Base-by-base conservation (phyloP, 2,888 invertebrate species). In the Cheilosia pagana region DNA sequence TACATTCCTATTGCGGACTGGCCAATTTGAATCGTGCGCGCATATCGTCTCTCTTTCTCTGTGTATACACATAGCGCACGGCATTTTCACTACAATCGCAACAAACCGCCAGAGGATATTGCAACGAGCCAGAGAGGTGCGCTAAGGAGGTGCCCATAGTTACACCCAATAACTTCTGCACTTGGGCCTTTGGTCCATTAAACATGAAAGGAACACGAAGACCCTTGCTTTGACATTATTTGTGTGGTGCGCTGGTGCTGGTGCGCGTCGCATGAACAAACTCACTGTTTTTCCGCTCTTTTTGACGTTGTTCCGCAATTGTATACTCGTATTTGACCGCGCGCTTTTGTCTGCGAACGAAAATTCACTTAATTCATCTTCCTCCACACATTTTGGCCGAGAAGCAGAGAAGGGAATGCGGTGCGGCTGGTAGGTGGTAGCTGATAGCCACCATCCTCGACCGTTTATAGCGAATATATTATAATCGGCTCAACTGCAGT, bases 131-230 rank as follows among this genome's bases (percentile, higher is more conserved):
- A 23, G 28, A 71, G 67, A 85, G 71, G 85, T 85, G 85, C 81
- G 81, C 85, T 85, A 85, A 85, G 85, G 81, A 85, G 75, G 85
- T 85, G 85, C 71, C 57, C 71, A 67, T 71, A 85, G 85, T 81
- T 85, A 81, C 85, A 85, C 81, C 81, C 85, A 85, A 85, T 85
- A 85, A 85, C 85, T 85, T 85, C 85, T 85, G 85, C 85, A 85
- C 85, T 85, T 81, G 75, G 78, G 85, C 75, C 75, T 85, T 85
- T 81, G 81, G 71, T 81, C 81, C 75, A 85, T 81, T 85, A 65
- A 85, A 81, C 85, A 81, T 81, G 81, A 85, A 85, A 85, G 81
- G 62, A 81, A 85, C 85, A 85, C 75, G 81, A 81, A 76, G 85
- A 85, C 81, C 81, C 81, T 75, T 81, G 75, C 85, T 81, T 85